Base-by-base conservation (phyloP, 2,888 invertebrate genomes). In the Halictus quadricinctus region DNA sequence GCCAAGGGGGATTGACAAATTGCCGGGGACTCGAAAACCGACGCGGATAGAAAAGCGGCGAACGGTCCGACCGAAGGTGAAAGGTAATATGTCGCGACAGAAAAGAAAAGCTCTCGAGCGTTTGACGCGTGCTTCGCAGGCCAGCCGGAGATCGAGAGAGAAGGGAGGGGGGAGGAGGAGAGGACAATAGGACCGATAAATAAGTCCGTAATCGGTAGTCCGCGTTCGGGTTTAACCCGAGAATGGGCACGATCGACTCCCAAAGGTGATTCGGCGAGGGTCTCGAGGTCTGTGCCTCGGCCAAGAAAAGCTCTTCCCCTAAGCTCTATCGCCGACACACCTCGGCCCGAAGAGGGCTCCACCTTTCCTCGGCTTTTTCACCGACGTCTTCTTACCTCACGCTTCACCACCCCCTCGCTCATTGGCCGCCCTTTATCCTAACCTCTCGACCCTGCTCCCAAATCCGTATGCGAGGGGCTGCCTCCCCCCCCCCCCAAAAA, bases 151-250 rank as follows among this genome's bases (percentile, higher is more conserved):
- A 58, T 75, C 74, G 83, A 73, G 29, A 29, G 29, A 43, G 80
- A 86, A 2, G 60, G 0, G 60, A 0, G 25, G 1, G 18, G 15
- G 18, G 1, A 8, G 8, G 21, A 76, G 41, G 36, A 54, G 80
- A 77, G 88, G 88, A 90, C 89, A 89, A 90, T 90, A 85, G 86
- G 72, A 50, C 84, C 88, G 90, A 92, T 92, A 92, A 92, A 92
- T 90, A 91, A 92, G 89, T 90, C 90, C 86, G 91, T 91, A 90
- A 92, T 92, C 92, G 89, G 87, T 89, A 89, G 89, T 88, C 89
- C 87, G 88, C 87, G 83, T 58, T 18, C 29, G 76, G 89, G 83
- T 89, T 88, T 84, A 83, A 86, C 83, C 79, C 64, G 87, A 54
- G 73, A 88, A 90, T 87, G 85, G 43, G 86, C 84, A 88, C 90